phyloP scores from a whole-genome alignment of 2,113 vertebrate species.

The Bambusicola thoracicus region DNA sequence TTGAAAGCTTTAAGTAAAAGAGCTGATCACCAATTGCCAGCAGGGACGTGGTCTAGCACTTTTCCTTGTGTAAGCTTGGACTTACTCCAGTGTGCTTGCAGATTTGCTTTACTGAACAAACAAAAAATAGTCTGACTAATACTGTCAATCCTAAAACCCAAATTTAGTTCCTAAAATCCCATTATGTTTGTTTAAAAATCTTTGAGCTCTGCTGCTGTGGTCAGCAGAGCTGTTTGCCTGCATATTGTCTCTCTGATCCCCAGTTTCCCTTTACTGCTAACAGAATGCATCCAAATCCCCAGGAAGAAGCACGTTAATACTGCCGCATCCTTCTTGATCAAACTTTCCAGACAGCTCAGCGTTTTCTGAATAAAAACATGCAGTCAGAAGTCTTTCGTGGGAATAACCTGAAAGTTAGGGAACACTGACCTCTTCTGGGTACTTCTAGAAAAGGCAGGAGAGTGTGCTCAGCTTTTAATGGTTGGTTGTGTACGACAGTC shows the following conservation, averaged over 20 bases:
- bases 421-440: slow-evolving; percentile 54
- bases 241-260: neutral
- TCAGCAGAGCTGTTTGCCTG: neutral
- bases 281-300: neutral
- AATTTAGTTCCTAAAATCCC: neutral
- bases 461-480: neutral
- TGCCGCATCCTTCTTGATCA: slow-evolving; percentile 23
- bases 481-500: accelerated
- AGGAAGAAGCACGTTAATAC: neutral
- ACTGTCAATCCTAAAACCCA: neutral
- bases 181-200: neutral
- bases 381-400: neutral
- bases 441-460: neutral
- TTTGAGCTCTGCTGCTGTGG: accelerated
- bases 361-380: slow-evolving; percentile 39
- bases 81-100: neutral
- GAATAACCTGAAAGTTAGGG: neutral
- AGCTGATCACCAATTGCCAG: neutral
- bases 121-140: neutral
- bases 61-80: neutral
- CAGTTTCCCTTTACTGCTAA: neutral
- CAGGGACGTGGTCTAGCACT: neutral
- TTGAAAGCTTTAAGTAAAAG: neutral
- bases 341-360: slow-evolving; percentile 67
- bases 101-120: neutral